Conservation (phyloP, 2,888 invertebrate genomes). For the Harpalus rubripes region DNA sequence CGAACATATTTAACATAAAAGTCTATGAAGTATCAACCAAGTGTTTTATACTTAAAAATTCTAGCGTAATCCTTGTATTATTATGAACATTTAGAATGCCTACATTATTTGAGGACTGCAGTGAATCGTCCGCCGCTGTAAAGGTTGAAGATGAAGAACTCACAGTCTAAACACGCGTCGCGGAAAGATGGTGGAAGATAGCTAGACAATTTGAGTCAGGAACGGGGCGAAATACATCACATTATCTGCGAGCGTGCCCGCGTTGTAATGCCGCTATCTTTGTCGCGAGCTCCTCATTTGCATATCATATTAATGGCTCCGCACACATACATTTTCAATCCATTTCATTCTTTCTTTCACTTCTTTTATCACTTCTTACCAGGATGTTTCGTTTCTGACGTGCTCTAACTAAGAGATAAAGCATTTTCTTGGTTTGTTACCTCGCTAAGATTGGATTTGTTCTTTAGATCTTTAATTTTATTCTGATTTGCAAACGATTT, state of each 20-base stretch:
- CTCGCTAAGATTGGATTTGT: slow-evolving; percentile 11
- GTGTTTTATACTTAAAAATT: too few relatives aligned
- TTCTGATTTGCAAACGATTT: slow-evolving; percentile 14
- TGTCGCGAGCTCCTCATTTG: slow-evolving; percentile 69
- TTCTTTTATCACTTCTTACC: slow-evolving; percentile 40
- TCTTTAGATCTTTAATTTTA: slow-evolving; percentile 48
- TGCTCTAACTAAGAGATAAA: slow-evolving; percentile 38
- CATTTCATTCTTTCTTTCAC: slow-evolving; percentile 68
- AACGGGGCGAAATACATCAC: slow-evolving; percentile 67
- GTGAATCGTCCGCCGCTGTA: too few relatives aligned
- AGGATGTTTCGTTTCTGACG: slow-evolving; percentile 54
- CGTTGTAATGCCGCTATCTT: slow-evolving; percentile 55
- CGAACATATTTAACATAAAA: too few relatives aligned
- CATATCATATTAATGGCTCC: slow-evolving; percentile 71
- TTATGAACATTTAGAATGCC: too few relatives aligned
- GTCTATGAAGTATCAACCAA: too few relatives aligned
- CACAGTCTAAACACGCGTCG: slow-evolving; percentile 54
- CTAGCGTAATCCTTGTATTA: too few relatives aligned
- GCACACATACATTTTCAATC: slow-evolving; percentile 70
- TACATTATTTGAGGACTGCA: too few relatives aligned
- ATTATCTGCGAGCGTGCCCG: slow-evolving; percentile 65
- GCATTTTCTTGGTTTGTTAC: slow-evolving; percentile 37
- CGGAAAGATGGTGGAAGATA: slow-evolving; percentile 64
- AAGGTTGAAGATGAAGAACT: not conserved
- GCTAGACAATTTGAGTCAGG: slow-evolving; percentile 67